phyloP scores from a whole-genome alignment of 2,113 vertebrate species.

The Pteronura brasiliensis region DNA sequence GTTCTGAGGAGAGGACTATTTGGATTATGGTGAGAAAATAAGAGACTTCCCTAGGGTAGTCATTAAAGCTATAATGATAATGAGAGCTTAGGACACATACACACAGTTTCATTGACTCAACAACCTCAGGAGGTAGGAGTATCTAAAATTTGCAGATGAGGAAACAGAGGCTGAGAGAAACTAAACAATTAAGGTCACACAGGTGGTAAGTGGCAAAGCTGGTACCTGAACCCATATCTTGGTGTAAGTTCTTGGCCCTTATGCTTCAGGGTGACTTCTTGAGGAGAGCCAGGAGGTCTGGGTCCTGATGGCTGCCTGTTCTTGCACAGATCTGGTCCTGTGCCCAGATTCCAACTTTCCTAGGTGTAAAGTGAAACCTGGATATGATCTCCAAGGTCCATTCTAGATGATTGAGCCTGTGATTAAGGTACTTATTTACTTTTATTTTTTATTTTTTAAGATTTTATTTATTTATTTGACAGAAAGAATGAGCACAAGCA shows the following conservation, averaged over 20 bases:
- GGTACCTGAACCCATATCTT: background rate
- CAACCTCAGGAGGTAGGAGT: background rate
- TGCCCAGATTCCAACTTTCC: background rate
- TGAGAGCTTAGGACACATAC: background rate
- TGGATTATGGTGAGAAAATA: background rate
- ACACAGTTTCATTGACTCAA: background rate
- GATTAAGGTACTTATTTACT: background rate
- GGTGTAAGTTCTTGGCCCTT: background rate
- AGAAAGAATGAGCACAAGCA: no score
- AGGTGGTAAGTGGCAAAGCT: background rate
- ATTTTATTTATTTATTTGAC: no score
- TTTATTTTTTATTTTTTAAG: no score
- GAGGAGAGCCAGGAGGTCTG: background rate
- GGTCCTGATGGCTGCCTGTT: background rate
- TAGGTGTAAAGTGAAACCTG: background rate
- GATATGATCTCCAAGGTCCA: background rate
- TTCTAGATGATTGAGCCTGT: background rate
- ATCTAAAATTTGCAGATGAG: background rate
- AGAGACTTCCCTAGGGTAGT: background rate
- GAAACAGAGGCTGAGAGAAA: background rate
- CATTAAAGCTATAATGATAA: background rate
- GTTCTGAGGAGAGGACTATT: background rate
- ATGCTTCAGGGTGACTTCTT: no score
- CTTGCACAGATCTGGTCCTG: background rate
- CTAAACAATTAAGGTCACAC: background rate